phyloP scores from a whole-genome alignment of 2,113 vertebrate species.

The Theropithecus gelada region DNA sequence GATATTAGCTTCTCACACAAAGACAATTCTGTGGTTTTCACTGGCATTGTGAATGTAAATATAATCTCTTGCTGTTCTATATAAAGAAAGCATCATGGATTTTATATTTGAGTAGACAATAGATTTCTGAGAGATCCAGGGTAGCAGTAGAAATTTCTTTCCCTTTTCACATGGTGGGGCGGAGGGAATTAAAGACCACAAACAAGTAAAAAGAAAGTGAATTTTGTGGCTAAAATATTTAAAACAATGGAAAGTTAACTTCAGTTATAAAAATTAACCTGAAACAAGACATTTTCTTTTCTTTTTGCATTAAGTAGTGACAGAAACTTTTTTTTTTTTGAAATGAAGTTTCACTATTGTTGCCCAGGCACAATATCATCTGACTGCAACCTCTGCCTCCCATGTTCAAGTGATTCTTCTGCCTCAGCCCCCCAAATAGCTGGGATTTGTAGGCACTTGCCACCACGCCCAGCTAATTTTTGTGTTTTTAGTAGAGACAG shows the following conservation, averaged over 20 bases:
- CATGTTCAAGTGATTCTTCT: too few species aligned
- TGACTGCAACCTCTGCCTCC: too few species aligned
- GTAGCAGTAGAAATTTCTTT: background rate
- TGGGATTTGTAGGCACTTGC: too few species aligned
- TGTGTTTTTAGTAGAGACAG: too few species aligned
- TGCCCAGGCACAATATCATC: too few species aligned
- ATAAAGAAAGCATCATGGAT: background rate
- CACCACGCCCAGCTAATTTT: too few species aligned
- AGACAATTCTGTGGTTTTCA: background rate
- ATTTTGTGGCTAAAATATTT: conserved; percentile 31
- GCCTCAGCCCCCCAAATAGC: too few species aligned
- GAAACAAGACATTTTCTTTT: background rate
- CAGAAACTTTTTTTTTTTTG: too few species aligned
- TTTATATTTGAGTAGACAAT: background rate
- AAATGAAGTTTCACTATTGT: too few species aligned
- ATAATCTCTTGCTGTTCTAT: background rate
- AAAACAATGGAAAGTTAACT: conserved; percentile 11
- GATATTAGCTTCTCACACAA: background rate
- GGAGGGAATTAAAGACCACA: background rate
- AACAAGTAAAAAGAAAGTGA: conserved; percentile 12
- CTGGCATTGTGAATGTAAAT: background rate
- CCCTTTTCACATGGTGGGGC: background rate
- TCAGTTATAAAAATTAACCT: background rate
- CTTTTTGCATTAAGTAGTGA: too few species aligned
- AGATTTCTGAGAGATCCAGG: background rate